These are phyloP conservation scores for Neoseiulus cucumeris DNA, from an alignment of 1,140 invertebrate genomes.

Conservation along the genomic window DNA sequence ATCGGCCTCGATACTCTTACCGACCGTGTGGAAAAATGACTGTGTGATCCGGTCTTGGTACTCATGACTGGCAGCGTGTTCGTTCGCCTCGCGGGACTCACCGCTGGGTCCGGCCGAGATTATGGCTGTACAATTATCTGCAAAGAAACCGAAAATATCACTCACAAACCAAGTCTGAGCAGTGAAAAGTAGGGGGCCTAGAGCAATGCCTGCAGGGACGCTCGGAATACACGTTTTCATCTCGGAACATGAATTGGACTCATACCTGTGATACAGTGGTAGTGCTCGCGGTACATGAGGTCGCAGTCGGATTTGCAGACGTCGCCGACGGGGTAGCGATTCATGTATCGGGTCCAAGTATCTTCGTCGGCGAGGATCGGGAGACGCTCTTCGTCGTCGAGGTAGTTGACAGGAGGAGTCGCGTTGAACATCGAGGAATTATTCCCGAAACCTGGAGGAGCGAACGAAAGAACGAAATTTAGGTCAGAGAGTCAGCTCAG, in stretches of 20 bases:
- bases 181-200: too few relatives aligned
- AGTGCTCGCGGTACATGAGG: conserved; percentile 49
- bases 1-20: conserved; percentile 35
- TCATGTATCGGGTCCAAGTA: conserved; percentile 10
- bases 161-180: too few relatives aligned
- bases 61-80: conserved; percentile 41
- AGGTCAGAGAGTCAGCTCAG: too few relatives aligned
- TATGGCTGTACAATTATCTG: conserved; percentile 3
- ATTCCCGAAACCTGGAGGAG: background rate
- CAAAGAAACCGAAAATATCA: too few relatives aligned
- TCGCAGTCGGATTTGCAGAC: conserved; percentile 43
- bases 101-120: conserved; percentile 11
- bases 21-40: conserved; percentile 45
- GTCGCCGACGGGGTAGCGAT: conserved; percentile 34
- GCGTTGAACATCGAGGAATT: background rate
- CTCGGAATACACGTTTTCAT: too few relatives aligned
- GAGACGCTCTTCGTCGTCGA: conserved; percentile 6
- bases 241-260: conserved; percentile 21
- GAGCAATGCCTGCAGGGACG: too few relatives aligned
- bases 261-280: conserved; percentile 46
- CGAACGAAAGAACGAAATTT: too few relatives aligned
- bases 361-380: conserved; percentile 4
- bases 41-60: conserved; percentile 64
- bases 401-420: background rate
- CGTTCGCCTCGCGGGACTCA: conserved; percentile 8